phyloP scores from a whole-genome alignment of 2,797 vertebrate genomes.

The Aplochiton taeniatus region DNA sequence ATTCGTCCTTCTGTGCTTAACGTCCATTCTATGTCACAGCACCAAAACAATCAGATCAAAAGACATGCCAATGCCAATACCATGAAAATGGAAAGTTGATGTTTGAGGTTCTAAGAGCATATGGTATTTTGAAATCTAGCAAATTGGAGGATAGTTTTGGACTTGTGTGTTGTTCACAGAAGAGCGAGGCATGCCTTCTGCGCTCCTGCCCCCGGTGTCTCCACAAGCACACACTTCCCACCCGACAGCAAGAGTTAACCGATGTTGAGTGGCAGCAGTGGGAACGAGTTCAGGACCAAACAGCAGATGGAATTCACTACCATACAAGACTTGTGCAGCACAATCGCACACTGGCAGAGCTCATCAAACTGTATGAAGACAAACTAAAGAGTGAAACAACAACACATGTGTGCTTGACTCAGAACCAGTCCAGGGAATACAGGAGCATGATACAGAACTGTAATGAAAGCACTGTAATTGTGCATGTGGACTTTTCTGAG shows the following conservation, averaged over 20 bases:
- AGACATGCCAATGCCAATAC: slow-evolving; percentile 21
- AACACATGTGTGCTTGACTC: slow-evolving; percentile 26
- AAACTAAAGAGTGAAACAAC: slow-evolving; percentile 31
- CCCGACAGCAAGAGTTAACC: slow-evolving; percentile 13
- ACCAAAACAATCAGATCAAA: slow-evolving; percentile 20
- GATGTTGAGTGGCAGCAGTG: slow-evolving; percentile 32
- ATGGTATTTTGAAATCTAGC: slow-evolving; percentile 8
- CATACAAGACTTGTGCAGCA: slow-evolving; percentile 17
- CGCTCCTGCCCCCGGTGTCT: no score
- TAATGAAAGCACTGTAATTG: slow-evolving; percentile 27
- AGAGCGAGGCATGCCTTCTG: no score
- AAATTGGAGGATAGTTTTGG: slow-evolving; percentile 29
- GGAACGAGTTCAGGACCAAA: slow-evolving; percentile 21
- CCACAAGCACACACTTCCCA: no score
- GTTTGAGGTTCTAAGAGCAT: slow-evolving; percentile 22
- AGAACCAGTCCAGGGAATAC: slow-evolving; percentile 30
- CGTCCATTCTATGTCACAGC: slow-evolving; percentile 25
- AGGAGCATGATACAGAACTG: slow-evolving; percentile 25
- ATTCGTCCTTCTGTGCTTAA: slow-evolving; percentile 35
- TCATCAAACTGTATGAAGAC: slow-evolving; percentile 19
- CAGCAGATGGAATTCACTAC: slow-evolving; percentile 10
- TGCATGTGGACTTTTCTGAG: slow-evolving; percentile 34
- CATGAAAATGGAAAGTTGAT: slow-evolving; percentile 30
- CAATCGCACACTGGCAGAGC: slow-evolving; percentile 18
- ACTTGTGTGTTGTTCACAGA: slow-evolving; percentile 17